Percentiles rank a stretch among this genome's conserved stretches.
Evolutionary conservation across 2,797 vertebrate species (phyloP).

Genomic region (Cacajao melanocephalus): DNA sequence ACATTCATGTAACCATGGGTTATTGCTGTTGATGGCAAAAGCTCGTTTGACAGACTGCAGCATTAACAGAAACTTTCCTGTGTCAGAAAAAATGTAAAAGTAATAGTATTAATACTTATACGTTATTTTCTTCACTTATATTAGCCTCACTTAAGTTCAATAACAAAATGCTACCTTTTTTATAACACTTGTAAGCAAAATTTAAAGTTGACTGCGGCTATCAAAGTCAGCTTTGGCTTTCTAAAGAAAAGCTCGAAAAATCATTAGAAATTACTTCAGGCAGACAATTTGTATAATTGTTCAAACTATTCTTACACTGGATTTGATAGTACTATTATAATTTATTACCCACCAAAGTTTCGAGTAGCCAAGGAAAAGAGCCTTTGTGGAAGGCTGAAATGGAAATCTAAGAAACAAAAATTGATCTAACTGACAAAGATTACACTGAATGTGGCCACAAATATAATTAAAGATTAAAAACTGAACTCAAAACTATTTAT

Average conservation of each 20-base stretch:
- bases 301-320: slow-evolving; percentile 43
- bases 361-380: slow-evolving; percentile 21
- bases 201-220: slow-evolving; percentile 34
- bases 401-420: slow-evolving; percentile 41
- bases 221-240: slow-evolving; percentile 35
- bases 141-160: slow-evolving; percentile 31
- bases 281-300: neutral
- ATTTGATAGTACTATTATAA: slow-evolving; percentile 7
- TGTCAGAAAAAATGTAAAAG: slow-evolving; percentile 43
- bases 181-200: slow-evolving; percentile 15
- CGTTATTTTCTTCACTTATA: slow-evolving; percentile 2
- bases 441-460: neutral
- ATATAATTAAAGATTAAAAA: slow-evolving; percentile 43
- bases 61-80: slow-evolving; percentile 90
- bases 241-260: slow-evolving; percentile 41
- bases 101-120: neutral
- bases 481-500: slow-evolving; percentile 50
- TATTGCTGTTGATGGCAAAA: slow-evolving; percentile 86
- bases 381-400: slow-evolving; percentile 22
- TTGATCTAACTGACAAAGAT: neutral
- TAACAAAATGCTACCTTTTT: neutral
- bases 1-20: slow-evolving; percentile 88
- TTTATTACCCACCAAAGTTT: neutral
- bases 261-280: neutral
- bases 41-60: slow-evolving; percentile 88